These are phyloP conservation scores for Thalassarche chlororhynchos DNA, from an alignment of 2,113 vertebrate genomes.

Conservation along the genomic window DNA sequence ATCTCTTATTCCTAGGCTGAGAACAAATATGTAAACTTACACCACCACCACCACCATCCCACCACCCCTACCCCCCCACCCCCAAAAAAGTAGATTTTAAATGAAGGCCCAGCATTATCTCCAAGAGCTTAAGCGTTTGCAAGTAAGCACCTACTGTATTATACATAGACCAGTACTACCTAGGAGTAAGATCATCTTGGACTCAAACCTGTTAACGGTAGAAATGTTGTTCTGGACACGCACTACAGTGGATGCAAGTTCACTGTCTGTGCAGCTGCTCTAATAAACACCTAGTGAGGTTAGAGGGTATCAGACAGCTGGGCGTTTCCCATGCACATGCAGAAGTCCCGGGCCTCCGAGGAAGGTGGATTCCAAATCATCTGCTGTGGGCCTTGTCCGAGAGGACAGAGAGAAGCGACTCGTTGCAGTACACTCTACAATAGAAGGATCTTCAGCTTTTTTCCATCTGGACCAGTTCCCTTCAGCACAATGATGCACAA, in stretches of 20 bases:
- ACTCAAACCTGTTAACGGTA: background rate
- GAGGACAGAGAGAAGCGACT: background rate
- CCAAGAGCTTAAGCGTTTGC: background rate
- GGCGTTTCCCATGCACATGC: too few species aligned
- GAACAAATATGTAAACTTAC: background rate
- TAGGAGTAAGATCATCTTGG: background rate
- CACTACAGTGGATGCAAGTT: background rate
- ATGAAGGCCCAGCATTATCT: background rate
- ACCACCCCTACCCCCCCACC: too few species aligned
- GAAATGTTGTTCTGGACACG: background rate
- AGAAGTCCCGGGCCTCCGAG: too few species aligned
- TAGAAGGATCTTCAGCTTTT: background rate
- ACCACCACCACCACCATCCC: too few species aligned
- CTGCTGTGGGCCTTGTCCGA: background rate
- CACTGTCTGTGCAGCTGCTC: background rate
- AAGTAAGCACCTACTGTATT: background rate
- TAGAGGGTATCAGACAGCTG: background rate
- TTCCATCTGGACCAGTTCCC: background rate
- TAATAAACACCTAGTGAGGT: too few species aligned
- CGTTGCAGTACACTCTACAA: background rate
- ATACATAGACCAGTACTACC: background rate
- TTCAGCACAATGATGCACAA: background rate
- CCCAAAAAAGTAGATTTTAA: background rate
- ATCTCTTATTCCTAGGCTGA: background rate
- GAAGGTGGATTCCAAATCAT: background rate